Base-by-base conservation (phyloP, 53 echinoderm and acorn worm species). In the Holothuria scabra region DNA sequence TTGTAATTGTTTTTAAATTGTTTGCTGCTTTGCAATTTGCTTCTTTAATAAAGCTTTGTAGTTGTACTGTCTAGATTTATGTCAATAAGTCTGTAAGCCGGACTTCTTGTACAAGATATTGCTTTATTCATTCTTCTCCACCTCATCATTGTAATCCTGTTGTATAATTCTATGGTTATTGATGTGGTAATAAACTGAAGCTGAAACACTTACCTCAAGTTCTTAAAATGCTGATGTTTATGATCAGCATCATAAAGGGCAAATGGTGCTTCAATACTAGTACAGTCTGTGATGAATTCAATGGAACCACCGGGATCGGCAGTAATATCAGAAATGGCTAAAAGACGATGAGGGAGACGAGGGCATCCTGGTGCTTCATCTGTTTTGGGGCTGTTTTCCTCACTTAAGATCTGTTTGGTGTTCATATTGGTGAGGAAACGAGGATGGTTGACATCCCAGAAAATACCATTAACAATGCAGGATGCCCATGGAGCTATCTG, bases 321-420 rank as follows among this genome's bases (percentile, higher is more conserved):
- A 9, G 99, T 94, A 81, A 99, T 99, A 88, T 99, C 99, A 67
- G 92, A 94, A 85, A 99, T 99, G 35, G 99, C 99, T 11, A 99
- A 87, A 24, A 99, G 91, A 20, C 99, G 90, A 62, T 99, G 99
- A 7, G 99, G 99, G 22, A 99, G 89, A 21, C 90, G 83, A 24
- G 99, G 99, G 46, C 99, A 99, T 23, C 99, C 99, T 0, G 94
- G 90, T 8, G 76, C 33, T 56, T 80, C 84, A 12, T 86, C 86
- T 12, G 91, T 88, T 55, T 86, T 84, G 28, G 89, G 93, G 84
- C 87, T 84, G 63, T 64, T 87, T 31, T 92, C 90, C 0, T 84
- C 93, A 65, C 91, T 91, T 8, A 94, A 81, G 20, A 97, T 87
- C 61, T 90, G 87, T 85, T 94, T 92, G 65, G 97, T 97, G 85